Base-by-base conservation (phyloP, 1,140 invertebrate genomes). In the Atta cephalotes region DNA sequence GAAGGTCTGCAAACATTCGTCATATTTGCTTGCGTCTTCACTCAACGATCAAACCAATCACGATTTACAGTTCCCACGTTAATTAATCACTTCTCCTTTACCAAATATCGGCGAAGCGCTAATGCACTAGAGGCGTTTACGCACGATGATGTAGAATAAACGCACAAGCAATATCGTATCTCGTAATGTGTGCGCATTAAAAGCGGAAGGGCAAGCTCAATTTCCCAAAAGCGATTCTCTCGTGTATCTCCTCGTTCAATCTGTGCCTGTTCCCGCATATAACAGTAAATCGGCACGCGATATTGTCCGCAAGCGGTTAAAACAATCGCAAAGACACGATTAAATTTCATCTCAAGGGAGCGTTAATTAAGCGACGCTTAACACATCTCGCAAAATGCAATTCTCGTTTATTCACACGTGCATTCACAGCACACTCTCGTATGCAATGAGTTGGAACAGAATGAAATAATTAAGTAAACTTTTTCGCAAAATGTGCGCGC, bases 321-420 rank as follows among this genome's bases (percentile, higher is more conserved):
- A 86, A 88, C 68, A 74, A 16, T 35, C 45, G 39, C 71, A 28
- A 39, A 56, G 31, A 51, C 25, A 5, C 53, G 49, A 76, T 81
- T 53, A 80, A 87, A 71, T 68, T 70, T 25, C n/a, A 60, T 70
- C 28, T 81, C 70, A 18, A 85, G 70, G 14, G 51, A 51, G 18
- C 66, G 66, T 82, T 70, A 78, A 82, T 81, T 87, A 78, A 82
- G 49, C 53, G 60, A 58, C 58, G 49, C 56, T 56, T 70, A 58
- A 79, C 49, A 35, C 56, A 66, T 16, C 53, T 62, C 18, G 60
- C 5, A 6, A 5, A 53, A 71, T 60, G 35, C 12, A 45, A 89
- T 60, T 63, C 31, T 70, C 81, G 28, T 70, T 65, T 68, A 35
- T 68, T 80, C n/a, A 53, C n/a, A 31, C 9, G n/a, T 21, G 28